Evolutionary conservation across 1,140 invertebrate species (phyloP), one percentile per base, ranked within the genome.

Genomic region (Drosophila sp.): DNA sequence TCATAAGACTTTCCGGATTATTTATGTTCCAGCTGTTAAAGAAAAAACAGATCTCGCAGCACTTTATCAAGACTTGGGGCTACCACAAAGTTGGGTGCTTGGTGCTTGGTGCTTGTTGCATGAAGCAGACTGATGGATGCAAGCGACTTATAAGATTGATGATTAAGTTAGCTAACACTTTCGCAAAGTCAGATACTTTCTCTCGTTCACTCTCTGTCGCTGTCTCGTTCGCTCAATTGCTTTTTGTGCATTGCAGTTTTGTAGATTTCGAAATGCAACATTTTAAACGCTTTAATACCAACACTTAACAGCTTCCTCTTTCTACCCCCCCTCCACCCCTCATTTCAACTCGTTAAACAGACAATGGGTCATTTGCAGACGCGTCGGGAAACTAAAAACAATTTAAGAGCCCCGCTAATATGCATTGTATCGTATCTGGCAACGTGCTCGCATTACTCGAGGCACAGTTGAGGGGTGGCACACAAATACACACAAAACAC

Each of bases 341-440:
- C 18, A 4, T 14, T 45, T 11, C 32, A 4, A 32, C 16, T 51
- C 46, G 41, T 46, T 54, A 54, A 46, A 9, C 64, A 56, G 64
- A 87, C 81, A 86, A 86, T 87, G 82, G 74, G 74, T 87, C 82
- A 86, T 87, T 86, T 87, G 82, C 71, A 82, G 82, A 76, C 82
- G 82, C 78, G 72, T 81, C 75, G 75, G 72, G n/a, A 50, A 87
- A 87, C 79, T 64, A 89, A 82, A 89, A 87, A 87, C 78, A 89
- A 87, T 82, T 87, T 89, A 72, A 82, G 66, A 66, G 72, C 71
- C 63, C 63, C 57, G 79, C 78, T 87, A 87, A 89, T 89, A 82
- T 82, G 81, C 67, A 87, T 81, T 65, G 73, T 78, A 72, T 64
- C 62, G 73, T 78, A 72, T 64, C 62, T 63, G 46, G 50, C 8